A percentile compares a stretch with the other conserved stretches of the same genome.
phyloP scores from a whole-genome alignment of 2,113 vertebrate species.

The Clarias magur region DNA sequence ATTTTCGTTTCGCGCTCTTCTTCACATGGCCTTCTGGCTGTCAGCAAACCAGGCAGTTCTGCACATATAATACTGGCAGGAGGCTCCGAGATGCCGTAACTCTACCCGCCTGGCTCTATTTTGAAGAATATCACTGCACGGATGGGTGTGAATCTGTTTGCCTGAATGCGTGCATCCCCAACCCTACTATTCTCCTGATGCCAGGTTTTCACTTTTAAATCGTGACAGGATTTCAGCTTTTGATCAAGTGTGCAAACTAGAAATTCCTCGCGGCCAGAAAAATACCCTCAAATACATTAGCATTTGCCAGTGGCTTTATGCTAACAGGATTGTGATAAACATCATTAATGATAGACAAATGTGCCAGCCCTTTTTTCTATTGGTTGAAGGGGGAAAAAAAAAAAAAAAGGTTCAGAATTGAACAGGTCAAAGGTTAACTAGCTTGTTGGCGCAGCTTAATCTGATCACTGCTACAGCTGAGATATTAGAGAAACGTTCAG shows the following conservation, averaged over 20 bases:
- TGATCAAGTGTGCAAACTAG: background rate
- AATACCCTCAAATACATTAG: background rate
- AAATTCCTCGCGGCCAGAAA: background rate
- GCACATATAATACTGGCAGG: constrained; percentile 9
- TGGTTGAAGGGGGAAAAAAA: background rate
- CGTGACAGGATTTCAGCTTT: background rate
- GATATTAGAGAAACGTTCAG: background rate
- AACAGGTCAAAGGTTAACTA: background rate
- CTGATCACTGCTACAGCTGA: background rate
- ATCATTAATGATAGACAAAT: background rate
- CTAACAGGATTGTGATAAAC: background rate
- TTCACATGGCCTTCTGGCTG: background rate
- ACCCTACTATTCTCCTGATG: background rate
- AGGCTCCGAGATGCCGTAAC: background rate
- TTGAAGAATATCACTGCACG: background rate
- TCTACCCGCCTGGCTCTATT: constrained; percentile 8
- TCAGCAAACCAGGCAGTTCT: background rate
- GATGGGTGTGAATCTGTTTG: background rate
- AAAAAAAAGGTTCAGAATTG: background rate
- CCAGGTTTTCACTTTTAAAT: background rate
- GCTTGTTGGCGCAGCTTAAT: background rate
- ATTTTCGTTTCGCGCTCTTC: background rate
- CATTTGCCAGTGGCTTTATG: background rate
- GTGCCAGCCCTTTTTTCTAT: too few species aligned
- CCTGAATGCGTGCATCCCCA: background rate